phyloP scores from a whole-genome alignment of 2,797 vertebrate genomes.

The Smutsia gigantea region DNA sequence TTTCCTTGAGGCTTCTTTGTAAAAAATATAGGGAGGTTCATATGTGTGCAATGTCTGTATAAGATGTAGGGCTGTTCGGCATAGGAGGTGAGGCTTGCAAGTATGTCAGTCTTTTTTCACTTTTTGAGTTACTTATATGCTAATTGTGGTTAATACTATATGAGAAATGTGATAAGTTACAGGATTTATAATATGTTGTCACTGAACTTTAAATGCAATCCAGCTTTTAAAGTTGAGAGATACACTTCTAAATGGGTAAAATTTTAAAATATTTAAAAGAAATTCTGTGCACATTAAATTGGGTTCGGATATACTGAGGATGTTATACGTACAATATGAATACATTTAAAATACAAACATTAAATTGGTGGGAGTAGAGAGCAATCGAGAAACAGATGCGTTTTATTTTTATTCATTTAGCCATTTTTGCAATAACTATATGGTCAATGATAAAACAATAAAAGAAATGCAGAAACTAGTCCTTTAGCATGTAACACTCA shows the following conservation, averaged over 20 bases:
- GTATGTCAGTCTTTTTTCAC: not conserved
- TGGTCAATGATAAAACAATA: not conserved
- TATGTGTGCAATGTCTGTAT: not conserved
- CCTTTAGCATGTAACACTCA: not conserved
- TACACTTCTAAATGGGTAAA: slow-evolving; percentile 44
- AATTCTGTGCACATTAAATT: not conserved
- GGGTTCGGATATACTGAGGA: not conserved
- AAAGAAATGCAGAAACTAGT: not conserved
- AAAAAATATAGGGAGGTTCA: slow-evolving; percentile 51
- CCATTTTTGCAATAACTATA: not conserved
- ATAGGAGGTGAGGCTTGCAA: not conserved
- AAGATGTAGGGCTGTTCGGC: slow-evolving; percentile 46
- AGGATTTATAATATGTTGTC: not conserved
- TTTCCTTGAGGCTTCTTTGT: slow-evolving; percentile 38
- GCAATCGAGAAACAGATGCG: not conserved
- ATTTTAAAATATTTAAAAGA: not conserved
- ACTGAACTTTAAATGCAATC: slow-evolving; percentile 16
- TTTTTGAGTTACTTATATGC: slow-evolving; percentile 41
- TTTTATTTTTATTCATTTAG: not conserved
- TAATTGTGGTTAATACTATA: not conserved
- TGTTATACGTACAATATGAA: not conserved
- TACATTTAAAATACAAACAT: slow-evolving; percentile 6
- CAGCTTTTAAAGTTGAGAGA: slow-evolving; percentile 9
- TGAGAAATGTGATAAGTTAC: not conserved
- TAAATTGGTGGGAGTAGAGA: not conserved